phyloP scores from a whole-genome alignment of 2,888 invertebrate species.

The Chorisops tibialis region DNA sequence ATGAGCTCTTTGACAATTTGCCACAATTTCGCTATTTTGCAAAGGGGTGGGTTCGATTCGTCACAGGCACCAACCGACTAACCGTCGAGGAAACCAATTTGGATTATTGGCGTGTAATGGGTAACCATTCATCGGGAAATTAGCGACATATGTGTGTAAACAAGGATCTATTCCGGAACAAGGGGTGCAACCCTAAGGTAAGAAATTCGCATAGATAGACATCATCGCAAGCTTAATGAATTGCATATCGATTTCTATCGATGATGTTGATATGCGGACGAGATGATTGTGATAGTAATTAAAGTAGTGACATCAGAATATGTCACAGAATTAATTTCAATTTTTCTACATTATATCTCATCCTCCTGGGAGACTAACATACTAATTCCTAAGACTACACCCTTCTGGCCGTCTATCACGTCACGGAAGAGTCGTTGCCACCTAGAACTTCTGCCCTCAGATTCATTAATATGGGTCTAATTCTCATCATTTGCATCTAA shows the following conservation, averaged over 20 bases:
- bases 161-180: conserved; percentile 21
- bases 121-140: conserved; percentile 31
- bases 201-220: conserved; percentile 7
- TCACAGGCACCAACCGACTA: neutral
- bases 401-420: no score
- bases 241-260: neutral
- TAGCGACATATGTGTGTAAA: conserved; percentile 33
- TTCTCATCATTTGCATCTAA: conserved; percentile 10
- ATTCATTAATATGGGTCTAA: neutral
- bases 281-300: no score
- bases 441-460: neutral
- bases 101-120: conserved; percentile 34
- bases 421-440: no score
- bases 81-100: conserved; percentile 41
- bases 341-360: no score
- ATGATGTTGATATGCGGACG: no score
- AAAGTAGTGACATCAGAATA: no score
- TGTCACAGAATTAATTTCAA: no score
- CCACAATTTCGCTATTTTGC: neutral
- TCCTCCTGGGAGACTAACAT: no score
- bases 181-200: conserved; percentile 12
- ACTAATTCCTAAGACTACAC: no score
- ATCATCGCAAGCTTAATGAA: conserved; percentile 13
- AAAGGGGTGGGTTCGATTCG: neutral
- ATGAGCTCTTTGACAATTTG: neutral